Conservation (phyloP, 2,113 vertebrate genomes). For the Gymnocephalus cernua region DNA sequence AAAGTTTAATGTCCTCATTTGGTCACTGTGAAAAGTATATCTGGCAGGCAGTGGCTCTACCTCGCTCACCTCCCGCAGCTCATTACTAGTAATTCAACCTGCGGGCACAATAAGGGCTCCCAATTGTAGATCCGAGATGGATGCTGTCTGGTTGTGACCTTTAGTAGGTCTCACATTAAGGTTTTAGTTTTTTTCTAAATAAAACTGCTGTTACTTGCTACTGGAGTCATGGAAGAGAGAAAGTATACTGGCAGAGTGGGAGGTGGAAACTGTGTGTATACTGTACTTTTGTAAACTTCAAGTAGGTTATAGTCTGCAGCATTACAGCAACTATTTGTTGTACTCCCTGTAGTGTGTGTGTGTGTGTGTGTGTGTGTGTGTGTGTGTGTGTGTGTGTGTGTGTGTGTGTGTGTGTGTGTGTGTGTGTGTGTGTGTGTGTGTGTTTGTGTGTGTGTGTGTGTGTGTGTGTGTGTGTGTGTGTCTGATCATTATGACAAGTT, state of each 20-base stretch:
- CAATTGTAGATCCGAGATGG: conserved; percentile 46
- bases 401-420: not conserved
- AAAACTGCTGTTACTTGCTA: conserved; percentile 12
- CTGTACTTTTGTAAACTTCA: not conserved
- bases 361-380: no score
- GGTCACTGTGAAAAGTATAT: conserved; percentile 51
- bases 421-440: not conserved
- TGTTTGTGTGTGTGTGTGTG: not conserved
- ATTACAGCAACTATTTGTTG: conserved; percentile 40
- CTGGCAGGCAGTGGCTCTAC: conserved; percentile 39
- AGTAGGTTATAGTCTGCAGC: conserved; percentile 29
- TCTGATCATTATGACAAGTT: conserved; percentile 52
- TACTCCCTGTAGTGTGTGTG: conserved; percentile 18
- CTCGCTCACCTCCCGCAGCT: conserved; percentile 45
- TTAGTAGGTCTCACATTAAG: conserved; percentile 46
- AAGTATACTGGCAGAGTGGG: not conserved
- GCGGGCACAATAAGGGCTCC: conserved; percentile 24
- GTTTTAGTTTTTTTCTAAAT: conserved; percentile 17
- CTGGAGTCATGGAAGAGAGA: conserved; percentile 7
- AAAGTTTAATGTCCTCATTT: conserved; percentile 69
- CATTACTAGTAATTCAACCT: conserved; percentile 65
- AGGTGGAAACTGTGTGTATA: conserved; percentile 3
- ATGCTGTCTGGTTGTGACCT: conserved; percentile 52
- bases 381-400: not conserved
- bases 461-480: not conserved